phyloP scores from a whole-genome alignment of 1,140 invertebrate genomes.

The Drosophila melanogaster region Release_6_plus_ISO1_MT NT_033779.5:13262501-13263000 shows the following conservation, averaged over 20 bases:
- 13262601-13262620: conserved; percentile 73
- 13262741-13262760: not conserved
- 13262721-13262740: conserved; percentile 5
- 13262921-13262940: conserved; percentile 9
- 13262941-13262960: conserved; percentile 21
- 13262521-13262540: conserved; percentile 60
- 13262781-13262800: too few relatives aligned
- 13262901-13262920: conserved; percentile 59
- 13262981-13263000: conserved; percentile 52
- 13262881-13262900: conserved; percentile 29
- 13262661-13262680: conserved; percentile 70
- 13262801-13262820: not conserved
- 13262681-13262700: conserved; percentile 45
- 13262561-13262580: conserved; percentile 28
- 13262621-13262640: conserved; percentile 65
- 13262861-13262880: not conserved
- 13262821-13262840: conserved; percentile 22
- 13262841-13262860: not conserved
- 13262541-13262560: conserved; percentile 63
- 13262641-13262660: conserved; percentile 44
- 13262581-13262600: conserved; percentile 48
- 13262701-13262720: not conserved
- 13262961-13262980: conserved; percentile 43
- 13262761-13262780: not conserved
- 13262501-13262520: conserved; percentile 21